Base-by-base conservation (phyloP, 2,113 vertebrate species). In the Pedionomus torquatus region DNA sequence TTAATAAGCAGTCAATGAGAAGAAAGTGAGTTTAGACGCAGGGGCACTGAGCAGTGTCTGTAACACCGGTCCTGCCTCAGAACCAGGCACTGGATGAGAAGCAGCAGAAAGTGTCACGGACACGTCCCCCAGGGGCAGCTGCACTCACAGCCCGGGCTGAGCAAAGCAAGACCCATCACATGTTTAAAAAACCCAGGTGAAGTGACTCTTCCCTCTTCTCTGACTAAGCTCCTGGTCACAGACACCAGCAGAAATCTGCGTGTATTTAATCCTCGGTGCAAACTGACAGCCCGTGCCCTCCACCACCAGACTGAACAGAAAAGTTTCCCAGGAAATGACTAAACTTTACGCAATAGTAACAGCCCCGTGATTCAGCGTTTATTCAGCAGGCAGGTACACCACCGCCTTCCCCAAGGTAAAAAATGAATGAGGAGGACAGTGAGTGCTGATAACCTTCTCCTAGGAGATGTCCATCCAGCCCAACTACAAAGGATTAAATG, bases 291-390 rank as follows among this genome's bases (percentile, higher is more conserved):
- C 11, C 25, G 17, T 3, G 3, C 57, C 17, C 39, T 82, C 66
- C 11, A 9, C 37, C 79, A 17, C 7, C 3, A 17, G 41, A 8
- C 83, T 12, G 76, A 61, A 66, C 39, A 11, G 31, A 28, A 17
- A 61, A 77, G 26, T 75, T 82, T 28, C 89, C 52, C 87, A 84
- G 93, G 95, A 94, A 95, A 39, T 97, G 93, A 96, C 64, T 96
- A 16, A 87, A 71, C 31, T 43, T 16, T 0, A 6, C 3, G 66
- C 87, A 57, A 25, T 76, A 66, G 37, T 30, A n/a, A 35, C 78
- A 78, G 5, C 26, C 37, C 78, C 4, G 86, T 95, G 96, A 97
- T 11, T 97, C 96, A 97, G 95, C 76, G 9, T 54, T 44, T 16
- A 23, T 11, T 65, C 71, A 24, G 58, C 1, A 60, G 44, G 74